phyloP scores from a whole-genome alignment of 1,140 invertebrate species.

The Solenopsis invicta region DNA sequence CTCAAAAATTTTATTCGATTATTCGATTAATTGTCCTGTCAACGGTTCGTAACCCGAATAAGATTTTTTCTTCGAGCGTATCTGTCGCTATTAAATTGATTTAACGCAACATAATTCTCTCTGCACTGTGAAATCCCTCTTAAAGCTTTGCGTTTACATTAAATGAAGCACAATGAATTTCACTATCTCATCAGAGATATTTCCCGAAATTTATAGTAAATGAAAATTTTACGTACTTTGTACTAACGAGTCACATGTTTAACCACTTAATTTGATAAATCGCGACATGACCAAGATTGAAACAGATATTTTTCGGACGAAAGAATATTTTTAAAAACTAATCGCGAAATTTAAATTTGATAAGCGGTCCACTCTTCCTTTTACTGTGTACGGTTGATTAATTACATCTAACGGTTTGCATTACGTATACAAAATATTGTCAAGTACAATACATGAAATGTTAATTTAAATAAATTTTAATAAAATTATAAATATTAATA shows the following conservation, averaged over 20 bases:
- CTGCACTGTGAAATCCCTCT: slow-evolving; percentile 20
- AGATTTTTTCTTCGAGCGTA: slow-evolving; percentile 18
- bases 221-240: slow-evolving; percentile 5
- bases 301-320: background rate
- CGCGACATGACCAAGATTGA: background rate
- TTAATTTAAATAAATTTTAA: slow-evolving; percentile 17
- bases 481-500: background rate
- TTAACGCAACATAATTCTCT: slow-evolving; percentile 48
- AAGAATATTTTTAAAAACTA: background rate
- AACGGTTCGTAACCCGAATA: slow-evolving; percentile 24
- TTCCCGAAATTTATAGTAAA: slow-evolving; percentile 23
- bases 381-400: background rate
- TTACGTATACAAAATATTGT: background rate
- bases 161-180: slow-evolving; percentile 51
- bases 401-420: background rate
- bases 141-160: slow-evolving; percentile 44
- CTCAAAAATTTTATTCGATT: slow-evolving; percentile 26
- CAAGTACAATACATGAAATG: background rate
- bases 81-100: slow-evolving; percentile 22
- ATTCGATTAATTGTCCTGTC: background rate
- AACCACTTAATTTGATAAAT: slow-evolving; percentile 4
- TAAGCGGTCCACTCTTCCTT: background rate
- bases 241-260: background rate
- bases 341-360: background rate
- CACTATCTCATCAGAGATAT: slow-evolving; percentile 22